phyloP scores from a whole-genome alignment of 2,797 vertebrate species.

The Pangasius mekongensis region DNA sequence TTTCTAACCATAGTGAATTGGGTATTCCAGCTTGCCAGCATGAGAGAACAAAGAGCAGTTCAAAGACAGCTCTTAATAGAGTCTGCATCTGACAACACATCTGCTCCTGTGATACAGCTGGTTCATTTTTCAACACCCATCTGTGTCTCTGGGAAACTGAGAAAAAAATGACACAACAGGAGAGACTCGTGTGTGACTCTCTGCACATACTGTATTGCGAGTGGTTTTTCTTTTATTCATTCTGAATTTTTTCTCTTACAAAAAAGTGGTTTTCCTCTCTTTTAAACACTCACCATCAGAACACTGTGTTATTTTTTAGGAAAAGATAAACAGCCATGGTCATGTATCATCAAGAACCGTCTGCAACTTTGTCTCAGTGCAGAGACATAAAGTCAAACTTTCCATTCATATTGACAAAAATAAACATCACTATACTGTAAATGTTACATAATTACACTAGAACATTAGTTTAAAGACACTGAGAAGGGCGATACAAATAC shows the following conservation, averaged over 20 bases:
- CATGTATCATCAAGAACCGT: background rate
- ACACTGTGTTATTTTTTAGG: background rate
- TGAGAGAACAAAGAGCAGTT: background rate
- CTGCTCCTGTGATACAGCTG: constrained; percentile 56
- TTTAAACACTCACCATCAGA: background rate
- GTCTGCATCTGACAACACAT: constrained; percentile 43
- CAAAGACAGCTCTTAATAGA: constrained; percentile 30
- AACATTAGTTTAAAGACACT: background rate
- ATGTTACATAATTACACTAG: background rate
- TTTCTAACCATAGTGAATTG: background rate
- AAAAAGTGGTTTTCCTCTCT: background rate
- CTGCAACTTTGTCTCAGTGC: background rate
- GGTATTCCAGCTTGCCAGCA: background rate
- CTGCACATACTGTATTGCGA: constrained; percentile 59
- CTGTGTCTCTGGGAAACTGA: background rate
- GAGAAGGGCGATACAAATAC: background rate
- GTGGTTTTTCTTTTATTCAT: constrained; percentile 32
- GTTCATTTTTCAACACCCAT: background rate
- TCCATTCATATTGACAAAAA: background rate
- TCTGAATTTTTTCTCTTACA: background rate
- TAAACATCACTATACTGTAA: background rate
- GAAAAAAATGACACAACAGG: constrained; percentile 57
- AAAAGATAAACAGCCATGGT: constrained; percentile 5
- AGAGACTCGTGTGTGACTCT: constrained; percentile 47
- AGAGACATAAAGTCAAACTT: background rate